Conservation (phyloP, 2,888 invertebrate genomes). For the Caradrina kadenii region DNA sequence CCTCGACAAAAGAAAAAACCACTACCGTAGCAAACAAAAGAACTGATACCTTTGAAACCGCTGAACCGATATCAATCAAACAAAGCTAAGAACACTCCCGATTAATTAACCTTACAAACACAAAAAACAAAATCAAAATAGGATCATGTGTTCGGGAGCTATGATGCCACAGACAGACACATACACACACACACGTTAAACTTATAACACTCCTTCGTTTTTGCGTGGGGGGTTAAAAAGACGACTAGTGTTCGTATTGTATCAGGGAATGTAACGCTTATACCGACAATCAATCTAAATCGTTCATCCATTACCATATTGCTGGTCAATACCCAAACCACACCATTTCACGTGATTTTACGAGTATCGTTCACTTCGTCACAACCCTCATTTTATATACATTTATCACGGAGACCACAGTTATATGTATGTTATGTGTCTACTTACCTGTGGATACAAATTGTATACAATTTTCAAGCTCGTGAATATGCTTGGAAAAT, state of each 20-base stretch:
- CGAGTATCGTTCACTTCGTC: slow-evolving; percentile 18
- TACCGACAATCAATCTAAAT: slow-evolving; percentile 25
- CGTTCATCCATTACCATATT: slow-evolving; percentile 13
- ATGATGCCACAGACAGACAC: no score
- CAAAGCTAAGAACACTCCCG: no score
- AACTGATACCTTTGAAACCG: no score
- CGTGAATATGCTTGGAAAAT: slow-evolving; percentile 1
- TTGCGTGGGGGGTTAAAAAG: no score
- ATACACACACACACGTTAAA: no score
- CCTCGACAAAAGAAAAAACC: no score
- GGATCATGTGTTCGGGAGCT: no score
- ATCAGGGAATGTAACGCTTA: neutral
- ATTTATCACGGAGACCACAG: slow-evolving; percentile 18
- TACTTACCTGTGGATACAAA: neutral
- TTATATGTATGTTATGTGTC: neutral
- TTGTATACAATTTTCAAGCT: slow-evolving; percentile 3
- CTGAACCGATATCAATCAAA: no score
- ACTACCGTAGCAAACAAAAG: no score
- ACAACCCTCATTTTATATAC: slow-evolving; percentile 13
- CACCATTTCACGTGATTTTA: slow-evolving; percentile 18
- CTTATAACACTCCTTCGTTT: no score
- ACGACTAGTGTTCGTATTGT: neutral
- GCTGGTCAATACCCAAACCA: slow-evolving; percentile 2
- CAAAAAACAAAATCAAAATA: no score
- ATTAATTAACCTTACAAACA: no score